Conservation (phyloP, 2,888 invertebrate species). For the Stenotaenia linearis region DNA sequence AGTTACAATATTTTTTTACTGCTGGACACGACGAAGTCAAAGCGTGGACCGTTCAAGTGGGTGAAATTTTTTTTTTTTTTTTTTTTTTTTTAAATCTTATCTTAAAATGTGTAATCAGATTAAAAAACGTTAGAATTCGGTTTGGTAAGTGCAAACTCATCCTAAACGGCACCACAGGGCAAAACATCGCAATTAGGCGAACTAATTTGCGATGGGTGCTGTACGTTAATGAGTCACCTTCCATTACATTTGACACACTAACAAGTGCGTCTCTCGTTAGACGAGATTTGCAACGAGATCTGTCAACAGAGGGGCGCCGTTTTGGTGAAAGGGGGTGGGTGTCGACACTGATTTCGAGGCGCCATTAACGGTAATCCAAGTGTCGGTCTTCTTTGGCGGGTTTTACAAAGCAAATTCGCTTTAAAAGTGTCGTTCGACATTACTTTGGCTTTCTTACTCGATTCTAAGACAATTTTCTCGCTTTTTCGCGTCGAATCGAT, state of each 20-base stretch:
- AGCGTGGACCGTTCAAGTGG: conserved; percentile 97
- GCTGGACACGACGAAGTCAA: conserved; percentile 97
- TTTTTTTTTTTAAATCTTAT: too few relatives aligned
- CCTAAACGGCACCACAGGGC: neutral
- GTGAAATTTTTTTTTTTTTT: conserved; percentile 29
- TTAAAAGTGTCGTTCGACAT: neutral
- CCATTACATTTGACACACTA: conserved; percentile 7
- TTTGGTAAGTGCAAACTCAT: conserved; percentile 1
- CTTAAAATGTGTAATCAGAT: neutral
- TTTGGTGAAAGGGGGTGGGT: neutral
- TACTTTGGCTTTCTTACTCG: neutral
- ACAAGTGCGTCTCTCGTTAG: conserved; percentile 13
- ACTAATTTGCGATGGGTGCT: neutral
- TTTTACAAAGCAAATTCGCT: neutral
- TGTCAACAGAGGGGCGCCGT: conserved; percentile 11
- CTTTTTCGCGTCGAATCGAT: too few relatives aligned
- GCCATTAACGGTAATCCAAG: conserved; percentile 13
- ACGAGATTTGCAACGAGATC: conserved; percentile 15
- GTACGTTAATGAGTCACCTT: neutral
- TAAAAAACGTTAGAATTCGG: neutral
- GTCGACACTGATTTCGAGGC: neutral
- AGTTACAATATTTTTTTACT: conserved; percentile 97
- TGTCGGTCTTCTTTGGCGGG: conserved; percentile 1
- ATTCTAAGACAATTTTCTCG: too few relatives aligned
- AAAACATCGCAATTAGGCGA: neutral